Conservation (phyloP, 2,888 invertebrate species). For the Drosophila paramelanica region DNA sequence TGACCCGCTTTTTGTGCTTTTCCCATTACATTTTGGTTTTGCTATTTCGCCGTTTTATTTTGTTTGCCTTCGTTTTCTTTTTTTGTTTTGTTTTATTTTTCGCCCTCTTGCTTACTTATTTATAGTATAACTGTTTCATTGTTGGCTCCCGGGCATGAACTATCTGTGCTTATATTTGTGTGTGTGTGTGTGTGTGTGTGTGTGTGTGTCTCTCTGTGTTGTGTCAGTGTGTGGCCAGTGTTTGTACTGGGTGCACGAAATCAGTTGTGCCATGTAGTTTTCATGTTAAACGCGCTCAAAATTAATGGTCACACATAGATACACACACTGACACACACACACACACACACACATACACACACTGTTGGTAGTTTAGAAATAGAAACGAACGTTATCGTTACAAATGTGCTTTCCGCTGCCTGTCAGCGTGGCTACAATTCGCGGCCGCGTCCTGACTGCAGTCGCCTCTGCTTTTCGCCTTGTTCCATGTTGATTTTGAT, state of each 20-base stretch:
- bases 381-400: constrained; percentile 78
- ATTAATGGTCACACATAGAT: constrained; percentile 72
- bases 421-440: constrained; percentile 73
- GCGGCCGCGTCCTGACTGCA: constrained; percentile 59
- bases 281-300: constrained; percentile 79
- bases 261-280: constrained; percentile 77
- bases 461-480: constrained; percentile 25
- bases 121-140: constrained; percentile 78
- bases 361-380: constrained; percentile 59
- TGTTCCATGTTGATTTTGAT: constrained; percentile 65
- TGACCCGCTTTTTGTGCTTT: constrained; percentile 76
- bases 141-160: constrained; percentile 75
- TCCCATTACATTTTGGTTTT: constrained; percentile 73
- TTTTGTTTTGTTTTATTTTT: constrained; percentile 32
- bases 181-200: constrained; percentile 21
- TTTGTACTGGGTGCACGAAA: constrained; percentile 69
- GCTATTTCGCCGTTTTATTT: constrained; percentile 57
- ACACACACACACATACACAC: constrained; percentile 6
- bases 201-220: constrained; percentile 11
- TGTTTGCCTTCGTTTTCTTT: constrained; percentile 43
- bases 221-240: constrained; percentile 33
- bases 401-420: constrained; percentile 78
- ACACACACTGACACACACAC: constrained; percentile 18
- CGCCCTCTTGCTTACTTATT: constrained; percentile 70
- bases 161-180: constrained; percentile 51